Base-by-base conservation (phyloP, 1,140 invertebrate species). In the Cyrtorhinus lividipennis region DNA sequence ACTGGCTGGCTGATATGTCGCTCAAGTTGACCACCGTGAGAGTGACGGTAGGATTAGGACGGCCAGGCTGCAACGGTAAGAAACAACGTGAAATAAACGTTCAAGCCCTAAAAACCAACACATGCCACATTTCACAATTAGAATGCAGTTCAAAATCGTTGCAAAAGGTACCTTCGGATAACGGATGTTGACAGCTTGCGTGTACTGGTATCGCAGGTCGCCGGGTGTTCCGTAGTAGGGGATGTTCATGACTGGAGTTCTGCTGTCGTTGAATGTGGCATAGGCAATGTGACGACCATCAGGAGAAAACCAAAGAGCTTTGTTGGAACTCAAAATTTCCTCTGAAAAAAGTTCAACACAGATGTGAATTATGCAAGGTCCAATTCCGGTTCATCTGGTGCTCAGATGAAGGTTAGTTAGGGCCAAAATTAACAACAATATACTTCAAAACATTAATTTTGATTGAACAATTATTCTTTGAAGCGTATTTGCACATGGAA, bases 101-200 rank as follows among this genome's bases (percentile, higher is more conserved):
- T 13, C 18, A 23, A 60, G 18, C 38, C 18, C 20, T 8, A n/a
- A 8, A 3, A 25, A 8, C 10, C 12, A 3, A 24, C 23, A 10
- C 12, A 12, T 5, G 8, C 58, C 27, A 59, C 8, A 59, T 10
- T 56, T 56, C 23, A 8, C 3, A 58, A 24, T 12, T 56, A 56
- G 22, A 13, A 60, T 10, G 25, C 20, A 60, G 22, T n/a, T n/a
- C n/a, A n/a, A n/a, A n/a, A n/a, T n/a, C n/a, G n/a, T n/a, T n/a
- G n/a, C n/a, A n/a, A n/a, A n/a, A n/a, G n/a, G 72, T 76, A 83
- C 92, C 79, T 94, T 94, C 0, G 91, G 90, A 75, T 93, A 95
- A 69, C 84, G 83, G 63, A 94, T 83, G 56, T 79, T 75, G 60
- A 85, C 76, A 56, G 79, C 74, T 60, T 76, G 74, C 0, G 85